These are phyloP conservation scores for Patella caerulea DNA, from an alignment of 2,888 invertebrate species.

Conservation along the genomic window DNA sequence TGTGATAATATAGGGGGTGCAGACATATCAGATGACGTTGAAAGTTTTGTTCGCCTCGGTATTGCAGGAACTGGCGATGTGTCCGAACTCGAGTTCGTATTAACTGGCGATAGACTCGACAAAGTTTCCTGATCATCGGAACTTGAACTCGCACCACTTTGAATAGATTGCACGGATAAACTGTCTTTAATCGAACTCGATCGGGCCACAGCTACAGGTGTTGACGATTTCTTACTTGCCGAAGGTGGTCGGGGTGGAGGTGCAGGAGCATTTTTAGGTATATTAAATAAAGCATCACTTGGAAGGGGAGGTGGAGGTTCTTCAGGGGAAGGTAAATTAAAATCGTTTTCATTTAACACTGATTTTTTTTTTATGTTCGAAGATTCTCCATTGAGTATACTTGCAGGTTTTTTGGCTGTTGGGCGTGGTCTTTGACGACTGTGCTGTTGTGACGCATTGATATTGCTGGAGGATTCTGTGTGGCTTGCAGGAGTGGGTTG, in stretches of 20 bases:
- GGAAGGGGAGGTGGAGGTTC: slow-evolving; percentile 57
- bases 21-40: not conserved
- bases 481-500: slow-evolving; percentile 16
- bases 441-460: slow-evolving; percentile 13
- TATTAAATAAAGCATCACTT: slow-evolving; percentile 30
- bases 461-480: slow-evolving; percentile 20
- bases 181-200: slow-evolving; percentile 25
- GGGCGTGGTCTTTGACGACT: slow-evolving; percentile 14
- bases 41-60: not conserved
- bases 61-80: not conserved
- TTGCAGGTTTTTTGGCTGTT: slow-evolving; percentile 14
- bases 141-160: not conserved
- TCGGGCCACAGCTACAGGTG: slow-evolving; percentile 18
- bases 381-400: slow-evolving; percentile 14
- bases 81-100: not conserved
- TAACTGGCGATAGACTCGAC: not conserved
- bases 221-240: slow-evolving; percentile 20
- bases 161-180: slow-evolving; percentile 4
- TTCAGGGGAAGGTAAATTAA: slow-evolving; percentile 47
- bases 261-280: slow-evolving; percentile 16
- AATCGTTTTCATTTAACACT: slow-evolving; percentile 33
- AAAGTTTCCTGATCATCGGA: not conserved
- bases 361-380: not conserved
- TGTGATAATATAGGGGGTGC: slow-evolving; percentile 22
- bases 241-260: slow-evolving; percentile 48